Percentiles rank a stretch among this genome's conserved stretches.
These are phyloP conservation scores for Drosophila barbarae DNA, from an alignment of 2,888 invertebrate genomes.

Conservation along the genomic window DNA sequence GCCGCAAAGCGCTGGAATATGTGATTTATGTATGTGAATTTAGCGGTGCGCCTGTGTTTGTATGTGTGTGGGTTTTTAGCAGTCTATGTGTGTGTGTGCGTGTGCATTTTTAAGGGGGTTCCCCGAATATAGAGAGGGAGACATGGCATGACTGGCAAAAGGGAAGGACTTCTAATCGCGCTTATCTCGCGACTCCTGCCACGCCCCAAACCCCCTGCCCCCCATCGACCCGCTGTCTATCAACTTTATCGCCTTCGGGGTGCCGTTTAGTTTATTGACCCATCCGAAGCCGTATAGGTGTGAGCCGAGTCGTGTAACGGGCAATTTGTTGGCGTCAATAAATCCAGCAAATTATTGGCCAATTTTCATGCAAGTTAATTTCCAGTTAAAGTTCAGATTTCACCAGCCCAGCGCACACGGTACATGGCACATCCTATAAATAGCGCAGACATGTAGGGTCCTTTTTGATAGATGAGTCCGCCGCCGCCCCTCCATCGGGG, in stretches of 20 bases:
- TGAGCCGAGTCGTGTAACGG: conserved; percentile 45
- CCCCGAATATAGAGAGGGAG: conserved; percentile 6
- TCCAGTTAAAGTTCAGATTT: conserved; percentile 60
- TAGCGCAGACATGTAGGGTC: conserved; percentile 35
- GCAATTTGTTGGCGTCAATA: conserved; percentile 52
- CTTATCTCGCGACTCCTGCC: conserved; percentile 65
- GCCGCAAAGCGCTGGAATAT: conserved; percentile 61
- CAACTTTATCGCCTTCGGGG: conserved; percentile 55
- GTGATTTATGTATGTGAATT: conserved; percentile 49
- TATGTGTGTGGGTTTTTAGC: conserved; percentile 1
- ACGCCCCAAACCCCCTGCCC: not conserved
- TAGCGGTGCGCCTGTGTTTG: conserved; percentile 10
- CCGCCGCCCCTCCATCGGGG: not conserved
- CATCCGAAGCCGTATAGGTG: conserved; percentile 47
- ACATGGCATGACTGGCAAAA: conserved; percentile 43
- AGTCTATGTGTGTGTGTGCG: conserved; percentile 23
- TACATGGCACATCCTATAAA: conserved; percentile 40
- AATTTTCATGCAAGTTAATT: conserved; percentile 62
- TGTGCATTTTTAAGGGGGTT: conserved; percentile 51
- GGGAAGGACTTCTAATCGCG: conserved; percentile 50
- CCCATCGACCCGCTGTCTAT: conserved; percentile 36
- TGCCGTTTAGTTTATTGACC: conserved; percentile 64
- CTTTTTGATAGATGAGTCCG: conserved; percentile 40
- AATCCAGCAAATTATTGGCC: conserved; percentile 44
- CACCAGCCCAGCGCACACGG: conserved; percentile 1